phyloP scores from a whole-genome alignment of 2,888 invertebrate species.

The Tiliacea aurago region DNA sequence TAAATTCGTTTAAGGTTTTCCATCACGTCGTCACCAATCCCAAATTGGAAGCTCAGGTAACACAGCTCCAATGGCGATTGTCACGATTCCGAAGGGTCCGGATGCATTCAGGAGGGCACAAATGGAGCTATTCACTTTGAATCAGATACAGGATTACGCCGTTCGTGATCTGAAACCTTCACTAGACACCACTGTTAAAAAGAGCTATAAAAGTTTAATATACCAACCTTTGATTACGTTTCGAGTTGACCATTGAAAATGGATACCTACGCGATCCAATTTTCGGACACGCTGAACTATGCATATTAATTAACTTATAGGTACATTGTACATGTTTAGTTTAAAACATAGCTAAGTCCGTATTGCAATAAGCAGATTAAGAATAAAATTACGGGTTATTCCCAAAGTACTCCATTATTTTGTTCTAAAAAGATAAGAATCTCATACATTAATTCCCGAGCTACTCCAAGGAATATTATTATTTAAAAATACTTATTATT shows the following conservation, averaged over 20 bases:
- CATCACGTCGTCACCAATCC: conserved; percentile 59
- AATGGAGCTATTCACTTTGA: conserved; percentile 82
- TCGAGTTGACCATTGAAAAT: conserved; percentile 43
- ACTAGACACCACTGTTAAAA: conserved; percentile 70
- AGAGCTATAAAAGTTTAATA: conserved; percentile 67
- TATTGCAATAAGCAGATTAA: conserved; percentile 11
- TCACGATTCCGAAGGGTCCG: conserved; percentile 80
- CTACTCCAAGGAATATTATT: too few species aligned
- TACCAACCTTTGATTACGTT: conserved; percentile 54
- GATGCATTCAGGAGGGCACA: conserved; percentile 83
- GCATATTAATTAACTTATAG: conserved; percentile 9
- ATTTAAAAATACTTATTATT: too few species aligned
- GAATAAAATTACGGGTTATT: too few species aligned
- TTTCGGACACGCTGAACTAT: conserved; percentile 12
- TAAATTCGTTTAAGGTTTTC: conserved; percentile 58
- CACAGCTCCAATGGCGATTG: conserved; percentile 67
- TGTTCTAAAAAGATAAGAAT: too few species aligned
- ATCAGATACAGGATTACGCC: conserved; percentile 78
- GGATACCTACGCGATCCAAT: conserved; percentile 26
- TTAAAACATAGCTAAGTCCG: not conserved
- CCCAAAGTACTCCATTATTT: too few species aligned
- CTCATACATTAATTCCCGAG: too few species aligned
- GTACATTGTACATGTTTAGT: not conserved
- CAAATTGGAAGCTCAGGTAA: conserved; percentile 70
- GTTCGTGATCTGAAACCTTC: conserved; percentile 81